Conservation (phyloP, 2,888 invertebrate genomes). For the Pristionchus maxplancki region DNA sequence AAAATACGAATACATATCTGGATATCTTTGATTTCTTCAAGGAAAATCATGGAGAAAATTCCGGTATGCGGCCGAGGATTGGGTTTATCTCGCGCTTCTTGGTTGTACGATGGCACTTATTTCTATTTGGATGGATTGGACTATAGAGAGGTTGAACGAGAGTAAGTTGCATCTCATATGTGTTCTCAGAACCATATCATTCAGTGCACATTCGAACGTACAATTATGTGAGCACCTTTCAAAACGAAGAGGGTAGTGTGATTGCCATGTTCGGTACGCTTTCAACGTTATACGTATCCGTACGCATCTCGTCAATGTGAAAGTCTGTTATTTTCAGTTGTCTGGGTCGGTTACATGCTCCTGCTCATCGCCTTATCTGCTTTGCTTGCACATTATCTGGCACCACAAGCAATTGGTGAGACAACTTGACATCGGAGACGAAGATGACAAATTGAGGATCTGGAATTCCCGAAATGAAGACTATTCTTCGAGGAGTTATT, state of each 20-base stretch:
- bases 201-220: conserved; percentile 24
- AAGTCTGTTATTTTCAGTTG: neutral
- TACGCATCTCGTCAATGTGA: neutral
- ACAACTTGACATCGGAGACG: neutral
- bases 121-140: conserved; percentile 70
- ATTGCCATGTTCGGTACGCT: conserved; percentile 9
- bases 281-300: neutral
- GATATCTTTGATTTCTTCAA: too few species aligned
- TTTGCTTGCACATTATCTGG: conserved; percentile 92
- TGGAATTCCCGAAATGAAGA: conserved; percentile 83
- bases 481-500: conserved; percentile 92
- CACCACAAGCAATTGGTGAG: conserved; percentile 92
- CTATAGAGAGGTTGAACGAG: conserved; percentile 68
- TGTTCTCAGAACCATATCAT: neutral
- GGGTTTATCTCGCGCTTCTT: conserved; percentile 79
- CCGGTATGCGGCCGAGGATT: conserved; percentile 77
- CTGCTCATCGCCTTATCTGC: conserved; percentile 68
- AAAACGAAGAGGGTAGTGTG: neutral
- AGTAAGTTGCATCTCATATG: conserved; percentile 57
- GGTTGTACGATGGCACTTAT: conserved; percentile 79
- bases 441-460: conserved; percentile 54
- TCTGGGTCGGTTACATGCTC: conserved; percentile 61
- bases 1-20: too few species aligned
- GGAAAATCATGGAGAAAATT: neutral
- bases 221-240: neutral